Percentiles rank a stretch among this genome's conserved stretches.
phyloP scores from a whole-genome alignment of 53 echinoderm and acorn worm genomes.

The Stichopus horrens region DNA sequence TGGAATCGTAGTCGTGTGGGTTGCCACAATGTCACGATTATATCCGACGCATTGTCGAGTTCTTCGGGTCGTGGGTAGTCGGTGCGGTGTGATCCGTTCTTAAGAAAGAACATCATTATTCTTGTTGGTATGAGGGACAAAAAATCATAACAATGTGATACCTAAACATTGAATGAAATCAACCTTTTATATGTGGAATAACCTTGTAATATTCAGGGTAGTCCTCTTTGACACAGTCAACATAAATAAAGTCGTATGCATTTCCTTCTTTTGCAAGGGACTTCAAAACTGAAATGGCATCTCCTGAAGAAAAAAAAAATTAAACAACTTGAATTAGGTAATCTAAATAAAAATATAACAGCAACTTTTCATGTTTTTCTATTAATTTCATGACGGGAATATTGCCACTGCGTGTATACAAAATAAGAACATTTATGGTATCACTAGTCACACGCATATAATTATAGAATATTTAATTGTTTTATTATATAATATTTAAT shows the following conservation, averaged over 20 bases:
- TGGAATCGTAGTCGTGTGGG: too few species aligned
- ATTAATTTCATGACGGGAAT: not conserved
- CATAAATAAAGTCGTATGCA: constrained; percentile 15
- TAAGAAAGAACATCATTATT: too few species aligned
- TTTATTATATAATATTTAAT: too few species aligned
- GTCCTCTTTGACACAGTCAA: constrained; percentile 14
- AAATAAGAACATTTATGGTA: not conserved
- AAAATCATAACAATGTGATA: too few species aligned
- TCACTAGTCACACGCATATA: not conserved
- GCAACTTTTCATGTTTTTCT: not conserved
- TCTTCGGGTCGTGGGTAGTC: too few species aligned
- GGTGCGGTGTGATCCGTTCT: too few species aligned
- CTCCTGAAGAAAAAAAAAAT: not conserved
- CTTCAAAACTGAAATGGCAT: not conserved
- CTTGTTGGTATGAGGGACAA: too few species aligned
- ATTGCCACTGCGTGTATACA: not conserved
- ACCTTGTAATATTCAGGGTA: constrained; percentile 27
- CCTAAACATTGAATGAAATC: too few species aligned
- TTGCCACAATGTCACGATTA: too few species aligned
- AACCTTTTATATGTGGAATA: not conserved
- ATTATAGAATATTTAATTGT: too few species aligned
- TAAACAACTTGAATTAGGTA: not conserved
- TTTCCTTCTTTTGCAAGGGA: constrained; percentile 25
- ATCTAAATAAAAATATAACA: not conserved
- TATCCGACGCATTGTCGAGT: too few species aligned